Percentiles rank a stretch among this genome's conserved stretches.
phyloP scores from a whole-genome alignment of 2,797 vertebrate species.

The Acipenser transmontanus region DNA sequence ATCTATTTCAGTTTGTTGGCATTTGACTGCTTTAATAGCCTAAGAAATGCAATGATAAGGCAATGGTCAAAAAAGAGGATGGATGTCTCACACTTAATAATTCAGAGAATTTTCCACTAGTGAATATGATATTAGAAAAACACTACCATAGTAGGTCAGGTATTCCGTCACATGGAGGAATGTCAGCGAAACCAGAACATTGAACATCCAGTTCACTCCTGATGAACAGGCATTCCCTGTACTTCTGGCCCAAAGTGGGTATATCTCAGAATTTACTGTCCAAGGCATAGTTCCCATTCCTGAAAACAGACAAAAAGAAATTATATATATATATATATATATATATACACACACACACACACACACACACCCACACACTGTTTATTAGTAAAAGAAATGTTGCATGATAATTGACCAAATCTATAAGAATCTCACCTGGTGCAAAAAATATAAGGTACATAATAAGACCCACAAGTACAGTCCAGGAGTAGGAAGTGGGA shows the following conservation, averaged over 20 bases:
- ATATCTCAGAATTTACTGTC: constrained; percentile 98
- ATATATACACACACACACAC: too few species aligned
- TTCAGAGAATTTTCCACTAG: neutral
- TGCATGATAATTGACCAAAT: neutral
- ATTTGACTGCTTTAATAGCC: too few species aligned
- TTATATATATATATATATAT: neutral
- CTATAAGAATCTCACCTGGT: constrained; percentile 65
- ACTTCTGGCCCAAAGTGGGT: constrained; percentile 95
- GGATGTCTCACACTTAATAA: too few species aligned
- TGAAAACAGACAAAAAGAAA: constrained; percentile 33
- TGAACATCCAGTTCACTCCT: constrained; percentile 94
- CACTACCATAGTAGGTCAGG: constrained; percentile 95
- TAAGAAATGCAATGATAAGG: too few species aligned
- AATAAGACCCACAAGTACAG: constrained; percentile 82
- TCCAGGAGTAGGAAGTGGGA: constrained; percentile 88
- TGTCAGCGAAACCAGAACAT: constrained; percentile 86
- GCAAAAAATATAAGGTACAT: constrained; percentile 87
- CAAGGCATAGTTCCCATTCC: constrained; percentile 98
- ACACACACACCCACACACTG: too few species aligned
- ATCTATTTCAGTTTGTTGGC: too few species aligned
- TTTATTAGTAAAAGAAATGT: neutral
- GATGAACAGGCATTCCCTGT: constrained; percentile 93
- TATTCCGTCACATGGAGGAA: constrained; percentile 90
- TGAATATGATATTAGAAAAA: too few species aligned
- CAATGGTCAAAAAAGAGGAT: too few species aligned